These are phyloP conservation scores for Leucophenga maculata DNA, from an alignment of 2,888 invertebrate genomes.

Conservation along the genomic window DNA sequence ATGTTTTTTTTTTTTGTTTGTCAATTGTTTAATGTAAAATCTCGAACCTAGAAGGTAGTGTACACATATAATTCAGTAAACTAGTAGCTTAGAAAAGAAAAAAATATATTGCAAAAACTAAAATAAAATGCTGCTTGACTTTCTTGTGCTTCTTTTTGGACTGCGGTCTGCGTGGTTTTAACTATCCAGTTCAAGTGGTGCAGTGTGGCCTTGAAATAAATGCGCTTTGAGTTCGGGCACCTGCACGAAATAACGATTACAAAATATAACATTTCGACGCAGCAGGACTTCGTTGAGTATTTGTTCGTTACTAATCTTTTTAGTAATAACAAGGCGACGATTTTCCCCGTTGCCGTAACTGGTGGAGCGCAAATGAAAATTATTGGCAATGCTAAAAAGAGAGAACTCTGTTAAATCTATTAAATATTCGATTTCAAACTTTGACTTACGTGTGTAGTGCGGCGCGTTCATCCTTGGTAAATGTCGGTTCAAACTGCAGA, in stretches of 20 bases:
- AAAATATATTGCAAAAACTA: no score
- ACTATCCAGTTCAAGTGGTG: conserved; percentile 51
- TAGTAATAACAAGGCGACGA: conserved; percentile 67
- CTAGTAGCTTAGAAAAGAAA: no score
- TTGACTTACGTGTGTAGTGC: conserved; percentile 74
- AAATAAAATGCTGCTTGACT: no score
- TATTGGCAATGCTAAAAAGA: conserved; percentile 69
- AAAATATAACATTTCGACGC: conserved; percentile 60
- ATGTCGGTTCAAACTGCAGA: conserved; percentile 76
- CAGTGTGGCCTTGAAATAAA: conserved; percentile 61
- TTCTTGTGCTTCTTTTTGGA: no score
- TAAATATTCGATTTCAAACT: no score
- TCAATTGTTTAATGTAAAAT: no score
- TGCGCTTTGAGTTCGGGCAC: conserved; percentile 65
- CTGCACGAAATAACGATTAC: conserved; percentile 68
- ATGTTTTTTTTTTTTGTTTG: no score
- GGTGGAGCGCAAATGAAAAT: conserved; percentile 72
- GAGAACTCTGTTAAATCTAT: not conserved
- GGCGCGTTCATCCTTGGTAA: conserved; percentile 78
- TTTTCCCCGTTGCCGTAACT: conserved; percentile 74
- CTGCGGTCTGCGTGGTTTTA: no score
- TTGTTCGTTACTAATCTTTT: conserved; percentile 57
- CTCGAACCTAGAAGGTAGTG: no score
- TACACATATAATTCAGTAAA: no score
- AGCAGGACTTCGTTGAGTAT: conserved; percentile 65